These are phyloP conservation scores for Ctenicera cuprea DNA, from an alignment of 2,888 invertebrate species.

Conservation along the genomic window DNA sequence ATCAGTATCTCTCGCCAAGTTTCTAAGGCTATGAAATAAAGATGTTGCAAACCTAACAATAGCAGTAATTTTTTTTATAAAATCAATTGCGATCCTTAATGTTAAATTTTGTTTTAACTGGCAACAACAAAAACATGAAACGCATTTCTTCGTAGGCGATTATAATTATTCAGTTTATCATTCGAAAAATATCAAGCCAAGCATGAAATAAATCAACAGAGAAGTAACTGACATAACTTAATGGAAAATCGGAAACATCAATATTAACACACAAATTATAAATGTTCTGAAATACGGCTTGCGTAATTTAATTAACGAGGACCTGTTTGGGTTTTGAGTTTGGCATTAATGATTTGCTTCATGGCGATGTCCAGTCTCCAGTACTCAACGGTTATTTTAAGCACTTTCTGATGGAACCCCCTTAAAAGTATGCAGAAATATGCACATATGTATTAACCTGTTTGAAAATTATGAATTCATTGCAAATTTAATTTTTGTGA, in stretches of 20 bases:
- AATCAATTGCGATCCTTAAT: no score
- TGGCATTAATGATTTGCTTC: conserved; percentile 30
- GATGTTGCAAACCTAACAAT: no score
- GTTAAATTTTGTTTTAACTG: no score
- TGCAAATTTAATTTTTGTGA: not conserved
- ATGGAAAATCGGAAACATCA: conserved; percentile 18
- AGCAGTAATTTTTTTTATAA: no score
- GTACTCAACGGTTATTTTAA: conserved; percentile 27
- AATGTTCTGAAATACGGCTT: conserved; percentile 28
- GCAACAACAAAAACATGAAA: no score
- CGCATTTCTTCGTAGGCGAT: not conserved
- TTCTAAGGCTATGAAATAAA: no score
- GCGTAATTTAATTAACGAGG: conserved; percentile 32
- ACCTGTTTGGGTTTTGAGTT: conserved; percentile 30
- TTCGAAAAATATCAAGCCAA: not conserved
- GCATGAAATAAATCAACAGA: conserved; percentile 10
- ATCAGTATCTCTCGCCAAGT: no score
- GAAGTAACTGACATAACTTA: conserved; percentile 8
- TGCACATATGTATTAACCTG: conserved; percentile 9
- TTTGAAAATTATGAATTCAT: not conserved
- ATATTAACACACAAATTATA: conserved; percentile 28
- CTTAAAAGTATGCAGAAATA: conserved; percentile 27
- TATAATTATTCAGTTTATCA: conserved; percentile 6
- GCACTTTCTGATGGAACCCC: conserved; percentile 20
- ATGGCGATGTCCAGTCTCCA: conserved; percentile 17